Evolutionary conservation across 1,140 invertebrate genomes (phyloP).

Genomic region (Ostrea denselamellosa): DNA sequence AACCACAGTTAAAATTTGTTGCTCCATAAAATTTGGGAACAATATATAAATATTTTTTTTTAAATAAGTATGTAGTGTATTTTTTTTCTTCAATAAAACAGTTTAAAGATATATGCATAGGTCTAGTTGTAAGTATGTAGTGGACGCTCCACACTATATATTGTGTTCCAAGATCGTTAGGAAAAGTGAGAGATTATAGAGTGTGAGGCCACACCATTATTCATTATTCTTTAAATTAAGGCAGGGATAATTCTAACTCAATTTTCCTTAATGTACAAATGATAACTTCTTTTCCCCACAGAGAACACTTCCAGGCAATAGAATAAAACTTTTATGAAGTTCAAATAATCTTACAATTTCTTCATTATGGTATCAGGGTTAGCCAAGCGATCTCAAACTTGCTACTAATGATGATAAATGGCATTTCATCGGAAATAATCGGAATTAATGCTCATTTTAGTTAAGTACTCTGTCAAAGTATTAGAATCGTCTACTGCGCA

Average conservation of each 20-base stretch:
- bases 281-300: neutral
- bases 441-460: slow-evolving; percentile 38
- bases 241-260: slow-evolving; percentile 18
- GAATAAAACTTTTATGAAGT: slow-evolving; percentile 41
- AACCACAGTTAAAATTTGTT: too few relatives aligned
- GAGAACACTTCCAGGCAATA: neutral
- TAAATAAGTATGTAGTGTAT: too few relatives aligned
- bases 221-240: neutral
- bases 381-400: slow-evolving; percentile 28
- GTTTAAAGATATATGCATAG: too few relatives aligned
- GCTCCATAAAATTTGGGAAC: too few relatives aligned
- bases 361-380: slow-evolving; percentile 40
- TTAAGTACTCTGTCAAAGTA: slow-evolving; percentile 27
- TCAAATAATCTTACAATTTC: slow-evolving; percentile 46
- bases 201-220: slow-evolving; percentile 12
- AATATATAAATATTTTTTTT: too few relatives aligned
- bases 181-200: neutral
- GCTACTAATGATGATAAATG: slow-evolving; percentile 42
- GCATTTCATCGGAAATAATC: slow-evolving; percentile 28
- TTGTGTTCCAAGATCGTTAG: neutral
- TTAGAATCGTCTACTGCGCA: neutral
- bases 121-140: too few relatives aligned
- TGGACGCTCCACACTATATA: too few relatives aligned
- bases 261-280: slow-evolving; percentile 31
- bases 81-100: too few relatives aligned